Conservation (phyloP, 1,140 invertebrate genomes). For the Grapholita molesta region DNA sequence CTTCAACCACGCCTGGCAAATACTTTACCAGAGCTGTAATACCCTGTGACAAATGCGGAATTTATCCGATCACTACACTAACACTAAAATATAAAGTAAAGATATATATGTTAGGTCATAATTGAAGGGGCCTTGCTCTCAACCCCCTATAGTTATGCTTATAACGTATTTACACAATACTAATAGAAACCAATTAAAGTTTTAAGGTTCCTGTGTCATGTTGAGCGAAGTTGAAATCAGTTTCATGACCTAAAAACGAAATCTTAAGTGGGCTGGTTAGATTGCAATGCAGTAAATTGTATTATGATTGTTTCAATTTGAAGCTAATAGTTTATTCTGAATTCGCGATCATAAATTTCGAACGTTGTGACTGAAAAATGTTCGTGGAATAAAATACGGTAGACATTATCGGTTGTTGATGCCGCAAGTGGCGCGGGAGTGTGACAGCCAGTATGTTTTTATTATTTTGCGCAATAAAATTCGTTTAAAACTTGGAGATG, state of each 20-base stretch:
- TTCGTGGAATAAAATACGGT: conserved; percentile 36
- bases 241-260: background rate
- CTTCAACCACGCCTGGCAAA: no score
- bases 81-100: no score
- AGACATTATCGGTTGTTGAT: conserved; percentile 36
- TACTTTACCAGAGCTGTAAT: no score
- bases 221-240: background rate
- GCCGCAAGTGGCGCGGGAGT: conserved; percentile 37
- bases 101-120: no score
- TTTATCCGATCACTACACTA: no score
- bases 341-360: conserved; percentile 45
- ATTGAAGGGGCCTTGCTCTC: no score
- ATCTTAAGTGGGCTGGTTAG: background rate
- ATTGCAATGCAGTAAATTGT: conserved; percentile 7
- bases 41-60: no score
- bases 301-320: conserved; percentile 26
- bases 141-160: no score
- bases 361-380: conserved; percentile 44
- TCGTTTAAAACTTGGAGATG: conserved; percentile 66
- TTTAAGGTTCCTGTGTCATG: no score
- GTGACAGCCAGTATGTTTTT: conserved; percentile 46
- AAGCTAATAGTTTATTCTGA: conserved; percentile 48
- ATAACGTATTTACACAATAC: no score
- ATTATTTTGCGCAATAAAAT: conserved; percentile 57
- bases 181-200: no score